A percentile compares a stretch with the other conserved stretches of the same genome.
Conservation (phyloP, 2,113 vertebrate species). For the Sialia sialis region DNA sequence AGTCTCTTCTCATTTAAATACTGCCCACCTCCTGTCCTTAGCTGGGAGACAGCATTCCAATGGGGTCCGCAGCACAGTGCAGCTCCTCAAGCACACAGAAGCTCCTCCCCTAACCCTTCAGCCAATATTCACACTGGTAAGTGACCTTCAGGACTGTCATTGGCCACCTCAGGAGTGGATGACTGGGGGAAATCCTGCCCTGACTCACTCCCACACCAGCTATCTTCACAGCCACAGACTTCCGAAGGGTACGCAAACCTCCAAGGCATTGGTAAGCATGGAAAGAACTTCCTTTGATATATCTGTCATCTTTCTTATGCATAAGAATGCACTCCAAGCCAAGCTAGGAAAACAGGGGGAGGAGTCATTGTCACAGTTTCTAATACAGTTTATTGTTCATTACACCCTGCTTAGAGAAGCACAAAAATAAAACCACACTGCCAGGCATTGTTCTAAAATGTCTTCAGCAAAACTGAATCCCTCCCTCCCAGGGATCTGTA, state of each 20-base stretch:
- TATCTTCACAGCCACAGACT: conserved; percentile 61
- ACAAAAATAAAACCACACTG: not conserved
- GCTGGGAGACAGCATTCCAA: not conserved
- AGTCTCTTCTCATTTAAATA: conserved; percentile 5
- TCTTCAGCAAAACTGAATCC: not conserved
- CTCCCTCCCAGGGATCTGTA: not conserved
- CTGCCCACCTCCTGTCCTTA: not conserved
- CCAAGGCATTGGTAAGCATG: not conserved
- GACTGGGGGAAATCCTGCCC: conserved; percentile 37
- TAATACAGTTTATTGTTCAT: conserved; percentile 61
- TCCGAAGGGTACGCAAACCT: conserved; percentile 48
- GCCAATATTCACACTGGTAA: not conserved
- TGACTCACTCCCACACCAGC: conserved; percentile 25
- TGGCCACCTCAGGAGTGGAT: conserved; percentile 2
- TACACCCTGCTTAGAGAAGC: conserved; percentile 12
- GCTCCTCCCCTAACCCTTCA: not conserved
- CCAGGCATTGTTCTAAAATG: conserved; percentile 35
- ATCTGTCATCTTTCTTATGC: conserved; percentile 49
- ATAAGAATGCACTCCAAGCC: conserved; percentile 27
- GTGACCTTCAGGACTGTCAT: not conserved
- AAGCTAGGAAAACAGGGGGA: conserved; percentile 15
- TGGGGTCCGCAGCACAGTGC: fast-evolving
- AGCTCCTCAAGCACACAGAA: not conserved
- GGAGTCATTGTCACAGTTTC: conserved; percentile 50
- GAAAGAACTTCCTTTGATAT: conserved; percentile 50